These are phyloP conservation scores for Luperina nickerlii DNA, from an alignment of 2,888 invertebrate genomes.

Conservation along the genomic window DNA sequence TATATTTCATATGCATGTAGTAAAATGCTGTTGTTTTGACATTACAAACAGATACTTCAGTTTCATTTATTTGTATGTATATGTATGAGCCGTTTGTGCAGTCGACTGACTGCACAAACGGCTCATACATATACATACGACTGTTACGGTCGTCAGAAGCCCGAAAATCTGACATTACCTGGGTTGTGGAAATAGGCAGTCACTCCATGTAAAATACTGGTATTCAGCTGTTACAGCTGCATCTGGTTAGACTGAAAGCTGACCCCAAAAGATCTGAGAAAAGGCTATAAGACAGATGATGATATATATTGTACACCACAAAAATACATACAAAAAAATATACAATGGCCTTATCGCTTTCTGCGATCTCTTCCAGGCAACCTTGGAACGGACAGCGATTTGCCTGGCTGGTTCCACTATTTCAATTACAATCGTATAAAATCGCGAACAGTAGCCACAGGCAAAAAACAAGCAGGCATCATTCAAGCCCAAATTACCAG, in stretches of 20 bases:
- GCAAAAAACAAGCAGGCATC: slow-evolving; percentile 41
- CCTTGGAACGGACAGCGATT: neutral
- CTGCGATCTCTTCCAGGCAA: neutral
- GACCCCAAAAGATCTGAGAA: neutral
- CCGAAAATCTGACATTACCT: too few species aligned
- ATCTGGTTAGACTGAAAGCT: neutral
- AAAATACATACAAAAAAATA: neutral
- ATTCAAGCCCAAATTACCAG: slow-evolving; percentile 50
- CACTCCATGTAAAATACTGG: too few species aligned
- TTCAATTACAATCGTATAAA: slow-evolving; percentile 6
- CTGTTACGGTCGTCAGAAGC: too few species aligned
- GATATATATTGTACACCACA: too few species aligned
- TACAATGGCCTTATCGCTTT: neutral
- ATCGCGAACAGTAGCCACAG: neutral
- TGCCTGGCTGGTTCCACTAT: neutral
- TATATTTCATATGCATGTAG: too few species aligned
- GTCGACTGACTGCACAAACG: too few species aligned
- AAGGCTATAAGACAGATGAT: neutral
- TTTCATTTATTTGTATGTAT: too few species aligned
- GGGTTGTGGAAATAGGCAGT: too few species aligned
- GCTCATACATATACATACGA: too few species aligned
- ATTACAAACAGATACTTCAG: too few species aligned
- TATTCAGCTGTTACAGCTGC: neutral
- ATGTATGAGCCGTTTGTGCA: too few species aligned
- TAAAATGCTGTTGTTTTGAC: too few species aligned